Evolutionary conservation across 2,888 invertebrate genomes (phyloP), one percentile per base, ranked within the genome.

Genomic region (Drosophila macrothrix): DNA sequence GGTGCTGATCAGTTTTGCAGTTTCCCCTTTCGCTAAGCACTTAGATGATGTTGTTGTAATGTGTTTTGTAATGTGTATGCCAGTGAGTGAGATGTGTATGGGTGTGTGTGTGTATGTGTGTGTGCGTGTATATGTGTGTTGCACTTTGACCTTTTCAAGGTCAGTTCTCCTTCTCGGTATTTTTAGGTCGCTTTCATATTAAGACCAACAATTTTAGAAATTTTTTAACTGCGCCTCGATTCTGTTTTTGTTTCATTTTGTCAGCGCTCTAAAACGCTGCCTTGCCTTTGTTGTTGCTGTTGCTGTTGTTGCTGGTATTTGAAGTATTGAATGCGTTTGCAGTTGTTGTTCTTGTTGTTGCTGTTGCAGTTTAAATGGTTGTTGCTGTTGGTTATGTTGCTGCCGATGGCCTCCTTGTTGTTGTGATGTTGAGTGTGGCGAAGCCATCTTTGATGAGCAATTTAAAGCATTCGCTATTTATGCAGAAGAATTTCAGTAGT

Each of bases 201-300:
- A 75, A 43, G 35, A 58, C 55, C 41, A 58, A 69, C 56, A 60
- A 55, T 62, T 65, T 22, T 46, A 61, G 43, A 74, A 69, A 72
- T 67, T 65, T 73, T 73, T 73, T 49, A 58, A 68, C 54, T 69
- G 50, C 69, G 59, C 35, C 55, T 63, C 67, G 78, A 82, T 73
- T 76, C 63, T 55, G 71, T 73, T 81, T 83, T 59, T 74, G 78
- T 75, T 82, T 87, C 88, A 87, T 84, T 73, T 89, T 75, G 46
- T 14, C 49, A 89, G 61, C 68, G 68, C 70, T 72, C 78, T 62
- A 46, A 60, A 76, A 67, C 67, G 88, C 65, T 81, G 73, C 49
- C 66, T 67, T 41, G 62, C 61, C 49, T 66, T 75, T 76, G 58
- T 37, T 68, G 66, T 41, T 66, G 52, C 43, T 73, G 52, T 33